These are phyloP conservation scores for Phrynocephalus guinanensis DNA, from an alignment of 2,797 vertebrate species.

Conservation along the genomic window DNA sequence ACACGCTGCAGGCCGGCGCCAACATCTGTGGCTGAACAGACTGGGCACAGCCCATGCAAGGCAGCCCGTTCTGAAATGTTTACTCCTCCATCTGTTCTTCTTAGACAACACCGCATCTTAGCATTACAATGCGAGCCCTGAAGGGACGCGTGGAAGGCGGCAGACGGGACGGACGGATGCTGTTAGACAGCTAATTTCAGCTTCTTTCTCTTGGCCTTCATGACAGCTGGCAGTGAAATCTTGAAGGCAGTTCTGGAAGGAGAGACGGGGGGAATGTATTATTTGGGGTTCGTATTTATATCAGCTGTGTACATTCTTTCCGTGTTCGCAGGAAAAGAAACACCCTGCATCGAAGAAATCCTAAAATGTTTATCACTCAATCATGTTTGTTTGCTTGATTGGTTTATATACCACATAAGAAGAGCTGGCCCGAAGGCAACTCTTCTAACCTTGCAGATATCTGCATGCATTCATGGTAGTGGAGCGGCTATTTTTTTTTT, in stretches of 20 bases:
- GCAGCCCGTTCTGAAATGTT: not conserved
- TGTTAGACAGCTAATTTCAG: slow-evolving; percentile 80
- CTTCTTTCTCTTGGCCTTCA: slow-evolving; percentile 98
- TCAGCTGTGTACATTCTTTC: not conserved
- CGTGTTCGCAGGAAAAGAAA: not conserved
- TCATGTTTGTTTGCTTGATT: too few relatives aligned
- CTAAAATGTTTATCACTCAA: not conserved
- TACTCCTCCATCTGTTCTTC: slow-evolving; percentile 39
- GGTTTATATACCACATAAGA: too few relatives aligned
- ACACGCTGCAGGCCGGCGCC: slow-evolving; percentile 18
- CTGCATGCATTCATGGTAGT: not conserved
- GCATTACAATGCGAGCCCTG: not conserved
- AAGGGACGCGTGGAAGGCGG: slow-evolving; percentile 31
- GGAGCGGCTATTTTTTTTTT: too few relatives aligned
- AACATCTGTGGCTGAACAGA: slow-evolving; percentile 34
- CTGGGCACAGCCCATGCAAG: not conserved
- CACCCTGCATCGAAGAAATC: not conserved
- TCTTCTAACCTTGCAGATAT: not conserved
- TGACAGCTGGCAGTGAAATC: slow-evolving; percentile 93
- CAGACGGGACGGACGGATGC: not conserved
- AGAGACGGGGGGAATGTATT: slow-evolving; percentile 28
- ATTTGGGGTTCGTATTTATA: not conserved
- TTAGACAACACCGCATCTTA: not conserved
- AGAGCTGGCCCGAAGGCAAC: not conserved
- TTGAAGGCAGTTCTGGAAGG: slow-evolving; percentile 93